phyloP scores from a whole-genome alignment of 2,888 invertebrate genomes.

The Acleris emargana region DNA sequence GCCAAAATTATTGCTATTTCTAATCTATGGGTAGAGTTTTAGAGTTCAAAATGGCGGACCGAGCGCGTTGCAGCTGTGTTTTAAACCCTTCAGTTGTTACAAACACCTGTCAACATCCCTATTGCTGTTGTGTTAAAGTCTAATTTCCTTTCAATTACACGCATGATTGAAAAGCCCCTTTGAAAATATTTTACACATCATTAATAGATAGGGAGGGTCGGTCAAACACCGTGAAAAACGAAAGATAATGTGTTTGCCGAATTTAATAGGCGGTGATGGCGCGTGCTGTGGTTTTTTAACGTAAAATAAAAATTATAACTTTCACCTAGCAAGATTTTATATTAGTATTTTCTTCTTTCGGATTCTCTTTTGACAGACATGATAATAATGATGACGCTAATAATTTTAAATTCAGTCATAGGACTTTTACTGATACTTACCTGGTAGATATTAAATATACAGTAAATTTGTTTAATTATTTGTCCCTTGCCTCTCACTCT shows the following conservation, averaged over 20 bases:
- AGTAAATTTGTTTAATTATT: no score
- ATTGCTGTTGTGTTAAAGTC: neutral
- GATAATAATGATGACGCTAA: no score
- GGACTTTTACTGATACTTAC: no score
- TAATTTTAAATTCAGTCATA: no score
- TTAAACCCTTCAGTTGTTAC: conserved; percentile 1
- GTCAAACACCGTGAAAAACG: conserved; percentile 73
- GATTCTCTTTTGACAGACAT: no score
- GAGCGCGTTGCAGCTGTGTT: conserved; percentile 30
- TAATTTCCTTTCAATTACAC: neutral
- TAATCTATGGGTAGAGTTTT: conserved; percentile 20
- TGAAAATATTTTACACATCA: conserved; percentile 69
- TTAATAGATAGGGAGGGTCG: conserved; percentile 60
- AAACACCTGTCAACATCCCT: conserved; percentile 5
- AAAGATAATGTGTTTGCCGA: conserved; percentile 61
- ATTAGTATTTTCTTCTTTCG: no score
- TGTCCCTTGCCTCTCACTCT: no score
- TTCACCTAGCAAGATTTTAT: no score
- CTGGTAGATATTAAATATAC: no score
- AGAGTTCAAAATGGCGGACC: conserved; percentile 29
- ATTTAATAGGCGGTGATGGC: conserved; percentile 36
- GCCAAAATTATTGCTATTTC: conserved; percentile 37
- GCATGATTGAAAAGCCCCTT: conserved; percentile 45
- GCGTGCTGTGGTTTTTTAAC: conserved; percentile 29
- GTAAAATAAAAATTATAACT: no score